Evolutionary conservation across 2,888 invertebrate genomes (phyloP).

Genomic region (Mythimna pallens): DNA sequence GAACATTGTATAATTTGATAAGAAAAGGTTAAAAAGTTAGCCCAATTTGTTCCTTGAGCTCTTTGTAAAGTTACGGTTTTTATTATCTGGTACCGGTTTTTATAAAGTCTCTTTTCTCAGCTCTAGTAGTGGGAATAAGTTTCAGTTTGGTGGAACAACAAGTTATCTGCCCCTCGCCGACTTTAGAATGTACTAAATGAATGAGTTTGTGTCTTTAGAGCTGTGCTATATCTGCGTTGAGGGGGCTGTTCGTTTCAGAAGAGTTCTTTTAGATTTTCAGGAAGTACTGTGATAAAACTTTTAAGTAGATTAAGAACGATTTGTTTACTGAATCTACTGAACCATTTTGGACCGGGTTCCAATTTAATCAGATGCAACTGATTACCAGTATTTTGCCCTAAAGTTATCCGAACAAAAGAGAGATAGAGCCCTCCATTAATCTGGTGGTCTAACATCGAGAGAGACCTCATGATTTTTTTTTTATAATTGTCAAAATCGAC

Average conservation of each 20-base stretch:
- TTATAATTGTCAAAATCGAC: no score
- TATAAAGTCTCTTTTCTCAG: slow-evolving; percentile 42
- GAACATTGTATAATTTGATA: slow-evolving; percentile 73
- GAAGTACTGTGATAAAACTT: neutral
- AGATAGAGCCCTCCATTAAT: no score
- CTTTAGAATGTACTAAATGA: slow-evolving; percentile 52
- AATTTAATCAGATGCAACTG: no score
- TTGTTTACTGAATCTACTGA: neutral
- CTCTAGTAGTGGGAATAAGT: slow-evolving; percentile 46
- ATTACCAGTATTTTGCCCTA: no score
- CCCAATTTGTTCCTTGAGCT: slow-evolving; percentile 71
- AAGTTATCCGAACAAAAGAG: no score
- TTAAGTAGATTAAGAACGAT: neutral
- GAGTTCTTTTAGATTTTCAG: slow-evolving; percentile 19
- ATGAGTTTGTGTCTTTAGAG: slow-evolving; percentile 40
- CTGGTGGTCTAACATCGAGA: no score
- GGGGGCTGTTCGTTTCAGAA: slow-evolving; percentile 30
- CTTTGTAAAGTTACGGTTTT: slow-evolving; percentile 67
- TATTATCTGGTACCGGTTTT: slow-evolving; percentile 58
- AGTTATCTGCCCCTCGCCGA: slow-evolving; percentile 51
- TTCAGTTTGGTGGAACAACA: slow-evolving; percentile 52
- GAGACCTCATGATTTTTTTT: no score
- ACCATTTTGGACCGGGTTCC: no score
- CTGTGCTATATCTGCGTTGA: slow-evolving; percentile 35
- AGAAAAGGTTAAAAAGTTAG: slow-evolving; percentile 77